These are phyloP conservation scores for Drosophila ohnishii DNA, from an alignment of 1,140 invertebrate genomes.

Conservation along the genomic window DNA sequence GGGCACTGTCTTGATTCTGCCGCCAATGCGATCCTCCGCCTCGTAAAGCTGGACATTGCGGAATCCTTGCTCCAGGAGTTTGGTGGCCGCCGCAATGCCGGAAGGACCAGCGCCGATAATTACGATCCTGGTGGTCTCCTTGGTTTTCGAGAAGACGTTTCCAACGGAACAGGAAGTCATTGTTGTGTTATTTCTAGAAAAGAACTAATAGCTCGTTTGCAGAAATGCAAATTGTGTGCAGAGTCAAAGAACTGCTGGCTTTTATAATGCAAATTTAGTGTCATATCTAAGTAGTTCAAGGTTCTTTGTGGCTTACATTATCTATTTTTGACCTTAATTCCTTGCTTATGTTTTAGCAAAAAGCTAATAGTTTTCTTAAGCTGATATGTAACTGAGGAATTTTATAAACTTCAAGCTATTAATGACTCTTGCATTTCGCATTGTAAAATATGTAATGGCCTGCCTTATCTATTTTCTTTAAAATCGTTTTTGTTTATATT, in stretches of 20 bases:
- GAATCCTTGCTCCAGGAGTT: slow-evolving; percentile 84
- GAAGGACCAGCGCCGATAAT: slow-evolving; percentile 86
- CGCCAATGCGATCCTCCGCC: slow-evolving; percentile 89
- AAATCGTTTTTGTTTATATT: not conserved
- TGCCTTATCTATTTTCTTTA: not conserved
- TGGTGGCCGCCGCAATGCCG: slow-evolving; percentile 85
- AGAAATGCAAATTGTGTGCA: slow-evolving; percentile 3
- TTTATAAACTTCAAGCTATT: not conserved
- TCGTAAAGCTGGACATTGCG: slow-evolving; percentile 85
- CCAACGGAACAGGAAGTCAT: slow-evolving; percentile 24
- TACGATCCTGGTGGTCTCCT: slow-evolving; percentile 79
- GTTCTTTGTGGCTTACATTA: slow-evolving; percentile 18
- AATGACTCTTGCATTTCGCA: not conserved
- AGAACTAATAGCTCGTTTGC: too few relatives aligned
- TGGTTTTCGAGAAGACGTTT: slow-evolving; percentile 21
- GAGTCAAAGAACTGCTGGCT: not conserved
- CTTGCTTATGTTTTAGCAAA: not conserved
- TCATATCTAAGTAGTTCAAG: slow-evolving; percentile 2
- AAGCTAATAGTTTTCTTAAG: not conserved
- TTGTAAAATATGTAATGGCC: not conserved
- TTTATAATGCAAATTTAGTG: slow-evolving; percentile 1
- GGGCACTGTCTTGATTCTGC: slow-evolving; percentile 86
- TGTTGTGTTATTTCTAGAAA: not conserved
- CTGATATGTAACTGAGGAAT: not conserved
- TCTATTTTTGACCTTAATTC: not conserved